These are phyloP conservation scores for Characodon lateralis DNA, from an alignment of 2,797 vertebrate genomes.

Conservation along the genomic window DNA sequence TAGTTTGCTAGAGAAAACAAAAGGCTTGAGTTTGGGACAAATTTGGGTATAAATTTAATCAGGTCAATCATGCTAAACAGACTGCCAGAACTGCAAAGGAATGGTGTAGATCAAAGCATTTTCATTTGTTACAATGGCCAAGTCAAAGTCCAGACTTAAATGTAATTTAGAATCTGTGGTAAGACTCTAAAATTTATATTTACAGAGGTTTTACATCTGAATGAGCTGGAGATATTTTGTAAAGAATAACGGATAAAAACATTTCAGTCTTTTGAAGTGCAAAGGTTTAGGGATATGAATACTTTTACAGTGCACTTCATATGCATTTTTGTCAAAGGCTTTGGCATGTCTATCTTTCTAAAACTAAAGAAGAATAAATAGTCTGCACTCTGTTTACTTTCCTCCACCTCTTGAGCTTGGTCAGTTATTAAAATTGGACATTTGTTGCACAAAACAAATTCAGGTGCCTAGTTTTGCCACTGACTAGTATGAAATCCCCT, in stretches of 20 bases:
- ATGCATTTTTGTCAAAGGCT: constrained; percentile 23
- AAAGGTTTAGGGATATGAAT: not conserved
- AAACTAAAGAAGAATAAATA: constrained; percentile 28
- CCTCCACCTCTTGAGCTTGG: constrained; percentile 23
- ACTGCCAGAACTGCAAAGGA: no score
- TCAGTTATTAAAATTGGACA: constrained; percentile 68
- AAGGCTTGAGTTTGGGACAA: no score
- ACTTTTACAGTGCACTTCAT: not conserved
- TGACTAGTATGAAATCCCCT: constrained; percentile 47
- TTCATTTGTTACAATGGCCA: not conserved
- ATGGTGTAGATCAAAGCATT: not conserved
- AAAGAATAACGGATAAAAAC: not conserved
- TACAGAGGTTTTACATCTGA: not conserved
- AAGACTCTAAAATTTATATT: not conserved
- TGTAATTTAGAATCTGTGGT: not conserved
- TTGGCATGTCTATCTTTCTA: constrained; percentile 22
- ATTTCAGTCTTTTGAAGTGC: not conserved
- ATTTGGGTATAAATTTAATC: no score
- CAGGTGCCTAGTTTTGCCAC: constrained; percentile 36
- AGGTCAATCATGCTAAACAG: no score
- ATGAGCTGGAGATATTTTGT: not conserved
- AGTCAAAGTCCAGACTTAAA: not conserved
- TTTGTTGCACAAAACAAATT: constrained; percentile 64
- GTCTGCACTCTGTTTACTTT: constrained; percentile 16
- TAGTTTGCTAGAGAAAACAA: not conserved